A percentile compares a stretch with the other conserved stretches of the same genome.
phyloP scores from a whole-genome alignment of 1,140 invertebrate species.

The Camponotus floridanus region DNA sequence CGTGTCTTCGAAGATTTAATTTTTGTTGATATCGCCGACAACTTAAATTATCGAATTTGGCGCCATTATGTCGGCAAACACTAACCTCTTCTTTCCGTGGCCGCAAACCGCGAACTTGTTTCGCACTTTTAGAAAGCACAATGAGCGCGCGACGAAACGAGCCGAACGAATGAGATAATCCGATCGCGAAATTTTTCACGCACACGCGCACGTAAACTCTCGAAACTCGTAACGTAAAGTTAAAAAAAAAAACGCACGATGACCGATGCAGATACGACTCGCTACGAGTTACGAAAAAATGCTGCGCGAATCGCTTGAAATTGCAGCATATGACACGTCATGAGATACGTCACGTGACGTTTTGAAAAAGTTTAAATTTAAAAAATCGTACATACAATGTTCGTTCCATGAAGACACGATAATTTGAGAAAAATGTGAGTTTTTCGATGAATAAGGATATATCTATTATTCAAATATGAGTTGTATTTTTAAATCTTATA shows the following conservation, averaged over 20 bases:
- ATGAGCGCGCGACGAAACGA: neutral
- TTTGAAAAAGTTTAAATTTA: neutral
- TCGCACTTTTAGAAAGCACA: neutral
- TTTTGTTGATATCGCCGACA: neutral
- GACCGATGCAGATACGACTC: neutral
- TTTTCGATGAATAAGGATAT: neutral
- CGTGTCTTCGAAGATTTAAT: neutral
- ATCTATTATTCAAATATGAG: neutral
- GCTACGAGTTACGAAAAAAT: neutral
- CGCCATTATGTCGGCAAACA: neutral
- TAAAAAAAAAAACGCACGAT: neutral
- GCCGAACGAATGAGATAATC: neutral
- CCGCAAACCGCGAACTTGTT: neutral
- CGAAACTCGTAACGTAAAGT: neutral
- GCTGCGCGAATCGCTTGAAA: constrained; percentile 17
- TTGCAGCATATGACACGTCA: neutral
- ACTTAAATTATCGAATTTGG: neutral
- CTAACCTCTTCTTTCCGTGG: constrained; percentile 34
- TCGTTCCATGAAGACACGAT: neutral
- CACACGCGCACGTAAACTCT: neutral
- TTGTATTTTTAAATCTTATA: constrained; percentile 43
- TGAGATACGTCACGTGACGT: constrained; percentile 3
- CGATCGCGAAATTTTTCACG: neutral
- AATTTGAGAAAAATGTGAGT: neutral
- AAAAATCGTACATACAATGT: no score